Evolutionary conservation across 92 coral and sea anemone species (phyloP).

Genomic region (Palythoa grandis): DNA sequence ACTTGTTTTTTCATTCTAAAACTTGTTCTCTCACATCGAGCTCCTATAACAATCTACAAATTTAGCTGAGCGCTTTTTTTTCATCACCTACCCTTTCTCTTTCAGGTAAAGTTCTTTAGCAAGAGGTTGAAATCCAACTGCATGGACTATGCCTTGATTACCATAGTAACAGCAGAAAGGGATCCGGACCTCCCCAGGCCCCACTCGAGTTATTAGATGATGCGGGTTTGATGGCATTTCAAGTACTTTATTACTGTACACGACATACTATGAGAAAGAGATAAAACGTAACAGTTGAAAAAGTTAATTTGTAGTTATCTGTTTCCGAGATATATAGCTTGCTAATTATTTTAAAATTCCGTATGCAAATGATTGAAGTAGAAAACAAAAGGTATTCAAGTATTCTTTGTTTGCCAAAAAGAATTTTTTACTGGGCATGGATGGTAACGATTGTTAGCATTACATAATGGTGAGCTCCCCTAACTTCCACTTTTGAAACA

Average conservation of each 20-base stretch:
- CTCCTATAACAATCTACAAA: no score
- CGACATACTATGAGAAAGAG: conserved; percentile 37
- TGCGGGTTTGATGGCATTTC: conserved; percentile 65
- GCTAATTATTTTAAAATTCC: neutral
- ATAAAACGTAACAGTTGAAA: neutral
- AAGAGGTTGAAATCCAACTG: conserved; percentile 81
- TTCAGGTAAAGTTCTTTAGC: conserved; percentile 73
- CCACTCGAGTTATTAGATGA: conserved; percentile 80
- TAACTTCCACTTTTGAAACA: neutral
- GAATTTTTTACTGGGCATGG: neutral
- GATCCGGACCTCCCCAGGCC: conserved; percentile 78
- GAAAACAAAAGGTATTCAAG: neutral
- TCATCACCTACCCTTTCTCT: conserved; percentile 74
- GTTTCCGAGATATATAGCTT: no score
- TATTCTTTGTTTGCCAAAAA: neutral
- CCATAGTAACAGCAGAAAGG: conserved; percentile 89
- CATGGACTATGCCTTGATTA: conserved; percentile 75
- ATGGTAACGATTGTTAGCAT: no score
- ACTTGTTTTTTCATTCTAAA: neutral
- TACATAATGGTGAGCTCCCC: no score
- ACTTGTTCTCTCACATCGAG: neutral
- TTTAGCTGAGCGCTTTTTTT: neutral
- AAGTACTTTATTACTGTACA: conserved; percentile 78
- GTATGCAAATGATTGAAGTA: neutral
- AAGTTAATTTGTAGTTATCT: neutral